Evolutionary conservation across 2,888 invertebrate genomes (phyloP).

Genomic region (Coremacera marginata): DNA sequence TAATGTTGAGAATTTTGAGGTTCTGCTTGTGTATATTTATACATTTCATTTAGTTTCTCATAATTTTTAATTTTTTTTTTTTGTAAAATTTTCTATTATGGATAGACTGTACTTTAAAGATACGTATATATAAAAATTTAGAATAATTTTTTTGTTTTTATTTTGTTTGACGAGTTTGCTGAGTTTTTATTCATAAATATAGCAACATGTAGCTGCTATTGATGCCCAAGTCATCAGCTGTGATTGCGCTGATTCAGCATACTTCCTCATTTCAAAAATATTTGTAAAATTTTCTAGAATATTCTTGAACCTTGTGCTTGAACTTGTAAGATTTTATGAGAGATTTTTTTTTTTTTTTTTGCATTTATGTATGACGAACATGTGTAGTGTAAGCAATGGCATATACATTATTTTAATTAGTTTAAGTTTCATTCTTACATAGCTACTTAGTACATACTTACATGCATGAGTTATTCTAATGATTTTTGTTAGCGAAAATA

Average conservation of each 20-base stretch:
- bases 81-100: not conserved
- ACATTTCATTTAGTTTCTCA: not conserved
- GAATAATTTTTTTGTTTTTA: not conserved
- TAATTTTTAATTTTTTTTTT: too few relatives aligned
- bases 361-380: not conserved
- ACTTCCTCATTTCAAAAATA: constrained; percentile 11
- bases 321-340: constrained; percentile 28
- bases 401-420: too few relatives aligned
- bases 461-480: too few relatives aligned
- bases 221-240: not conserved
- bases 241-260: not conserved
- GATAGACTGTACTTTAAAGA: not conserved
- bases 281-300: not conserved
- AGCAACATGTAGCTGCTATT: not conserved
- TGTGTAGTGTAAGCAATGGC: too few relatives aligned
- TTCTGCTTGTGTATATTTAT: not conserved
- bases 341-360: constrained; percentile 1
- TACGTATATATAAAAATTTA: not conserved
- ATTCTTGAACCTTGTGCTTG: constrained; percentile 22
- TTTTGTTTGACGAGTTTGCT: not conserved
- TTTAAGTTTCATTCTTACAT: too few relatives aligned
- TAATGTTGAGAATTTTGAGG: not conserved
- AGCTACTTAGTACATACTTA: too few relatives aligned
- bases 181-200: not conserved
- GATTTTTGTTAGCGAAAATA: too few relatives aligned